A percentile compares a stretch with the other conserved stretches of the same genome.
phyloP scores from a whole-genome alignment of 2,797 vertebrate species.

The Alectoris magna region DNA sequence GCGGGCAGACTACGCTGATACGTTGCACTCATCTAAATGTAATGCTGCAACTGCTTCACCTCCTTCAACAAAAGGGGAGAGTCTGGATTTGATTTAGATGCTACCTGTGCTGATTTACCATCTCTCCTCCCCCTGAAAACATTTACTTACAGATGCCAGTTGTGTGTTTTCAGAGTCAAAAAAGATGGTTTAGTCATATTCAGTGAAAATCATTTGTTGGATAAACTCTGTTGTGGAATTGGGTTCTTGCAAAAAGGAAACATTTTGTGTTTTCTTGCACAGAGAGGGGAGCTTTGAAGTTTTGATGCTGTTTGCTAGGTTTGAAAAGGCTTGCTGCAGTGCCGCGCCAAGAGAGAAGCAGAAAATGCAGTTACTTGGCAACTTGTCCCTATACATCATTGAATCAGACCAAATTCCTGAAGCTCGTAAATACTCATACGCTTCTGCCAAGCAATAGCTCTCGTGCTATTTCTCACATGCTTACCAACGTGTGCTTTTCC shows the following conservation, averaged over 20 bases:
- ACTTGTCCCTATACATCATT: background rate
- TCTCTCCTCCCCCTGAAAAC: accelerated
- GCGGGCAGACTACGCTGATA: background rate
- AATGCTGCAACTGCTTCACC: background rate
- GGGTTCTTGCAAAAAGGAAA: background rate
- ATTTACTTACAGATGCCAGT: background rate
- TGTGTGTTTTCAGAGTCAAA: background rate
- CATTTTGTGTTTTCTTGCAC: background rate
- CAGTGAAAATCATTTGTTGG: background rate
- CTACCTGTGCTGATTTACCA: background rate
- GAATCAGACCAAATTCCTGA: background rate
- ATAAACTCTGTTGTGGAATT: background rate
- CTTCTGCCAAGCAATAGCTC: background rate
- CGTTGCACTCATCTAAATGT: background rate
- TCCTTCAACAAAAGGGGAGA: background rate
- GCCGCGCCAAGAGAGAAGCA: background rate
- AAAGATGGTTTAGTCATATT: background rate
- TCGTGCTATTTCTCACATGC: background rate
- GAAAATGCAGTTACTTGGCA: constrained; percentile 10
- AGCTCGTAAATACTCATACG: background rate
- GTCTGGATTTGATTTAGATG: background rate
- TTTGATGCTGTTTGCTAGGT: background rate
- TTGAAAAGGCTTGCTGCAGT: background rate
- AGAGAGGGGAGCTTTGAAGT: background rate
- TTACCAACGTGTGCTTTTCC: background rate